Evolutionary conservation across 2,888 invertebrate species (phyloP).

Genomic region (Lasioglossum calceatum): DNA sequence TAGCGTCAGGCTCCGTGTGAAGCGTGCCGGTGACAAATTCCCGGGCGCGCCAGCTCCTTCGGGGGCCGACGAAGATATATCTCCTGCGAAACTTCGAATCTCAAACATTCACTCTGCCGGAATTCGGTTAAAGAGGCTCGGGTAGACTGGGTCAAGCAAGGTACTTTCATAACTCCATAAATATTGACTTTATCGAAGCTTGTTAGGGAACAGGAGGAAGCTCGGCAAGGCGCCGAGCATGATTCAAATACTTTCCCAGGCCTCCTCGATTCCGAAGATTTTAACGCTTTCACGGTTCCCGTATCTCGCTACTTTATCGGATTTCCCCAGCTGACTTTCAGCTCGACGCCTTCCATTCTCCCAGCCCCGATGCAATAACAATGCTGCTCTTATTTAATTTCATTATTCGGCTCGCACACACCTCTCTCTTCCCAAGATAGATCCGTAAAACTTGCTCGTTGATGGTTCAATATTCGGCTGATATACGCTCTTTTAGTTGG

Average conservation of each 20-base stretch:
- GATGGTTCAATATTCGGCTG: too few species aligned
- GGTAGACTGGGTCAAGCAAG: not conserved
- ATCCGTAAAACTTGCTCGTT: too few species aligned
- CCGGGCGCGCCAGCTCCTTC: not conserved
- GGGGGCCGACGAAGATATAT: conserved; percentile 5
- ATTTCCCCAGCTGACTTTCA: not conserved
- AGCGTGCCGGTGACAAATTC: conserved; percentile 18
- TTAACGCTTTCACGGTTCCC: not conserved
- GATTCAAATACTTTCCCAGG: not conserved
- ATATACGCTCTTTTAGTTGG: too few species aligned
- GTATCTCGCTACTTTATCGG: not conserved
- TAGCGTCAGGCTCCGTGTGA: conserved; percentile 7
- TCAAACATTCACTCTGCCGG: conserved; percentile 9
- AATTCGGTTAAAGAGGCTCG: conserved; percentile 18
- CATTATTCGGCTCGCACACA: too few species aligned
- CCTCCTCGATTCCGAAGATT: not conserved
- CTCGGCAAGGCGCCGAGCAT: not conserved
- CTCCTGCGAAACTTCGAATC: conserved; percentile 24
- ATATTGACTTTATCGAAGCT: conserved; percentile 29
- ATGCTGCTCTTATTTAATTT: not conserved
- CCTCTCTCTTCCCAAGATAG: too few species aligned
- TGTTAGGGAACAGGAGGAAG: conserved; percentile 1
- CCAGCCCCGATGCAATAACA: not conserved
- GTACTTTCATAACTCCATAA: conserved; percentile 15
- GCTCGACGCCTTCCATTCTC: not conserved